These are phyloP conservation scores for Australoheros scitulus DNA, from an alignment of 2,113 vertebrate species.

Conservation along the genomic window DNA sequence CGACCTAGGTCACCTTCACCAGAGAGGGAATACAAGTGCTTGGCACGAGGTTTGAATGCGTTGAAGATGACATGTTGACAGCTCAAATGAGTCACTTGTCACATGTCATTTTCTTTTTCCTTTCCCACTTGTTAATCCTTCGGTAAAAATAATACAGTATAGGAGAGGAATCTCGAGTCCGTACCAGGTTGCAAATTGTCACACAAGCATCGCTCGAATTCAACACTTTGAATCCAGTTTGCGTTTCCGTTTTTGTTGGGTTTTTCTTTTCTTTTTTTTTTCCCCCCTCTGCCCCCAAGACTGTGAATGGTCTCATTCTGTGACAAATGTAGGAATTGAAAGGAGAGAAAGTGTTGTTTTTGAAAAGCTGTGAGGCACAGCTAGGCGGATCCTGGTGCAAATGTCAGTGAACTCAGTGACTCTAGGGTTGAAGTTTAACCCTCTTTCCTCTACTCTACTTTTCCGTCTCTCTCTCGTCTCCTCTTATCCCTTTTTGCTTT, in stretches of 20 bases:
- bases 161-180: slow-evolving; percentile 40
- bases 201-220: slow-evolving; percentile 32
- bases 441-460: slow-evolving; percentile 39
- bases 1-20: slow-evolving; percentile 75
- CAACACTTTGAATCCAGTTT: slow-evolving; percentile 39
- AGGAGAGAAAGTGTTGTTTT: slow-evolving; percentile 47
- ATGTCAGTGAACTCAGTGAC: slow-evolving; percentile 79
- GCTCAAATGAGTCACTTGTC: slow-evolving; percentile 77
- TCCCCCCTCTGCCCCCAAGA: slow-evolving; percentile 20
- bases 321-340: slow-evolving; percentile 51
- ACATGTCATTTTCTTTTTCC: slow-evolving; percentile 63
- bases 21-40: slow-evolving; percentile 50
- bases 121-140: slow-evolving; percentile 65
- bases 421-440: slow-evolving; percentile 69
- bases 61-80: slow-evolving; percentile 76
- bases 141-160: slow-evolving; percentile 62
- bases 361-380: slow-evolving; percentile 64
- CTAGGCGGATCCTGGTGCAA: slow-evolving; percentile 68
- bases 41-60: slow-evolving; percentile 70
- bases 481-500: slow-evolving; percentile 17
- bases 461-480: slow-evolving; percentile 28
- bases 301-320: slow-evolving; percentile 60
- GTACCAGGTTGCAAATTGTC: slow-evolving; percentile 54
- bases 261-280: neutral
- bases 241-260: slow-evolving; percentile 23